Base-by-base conservation (phyloP, 1,140 invertebrate species). In the Aphelinus certus region DNA sequence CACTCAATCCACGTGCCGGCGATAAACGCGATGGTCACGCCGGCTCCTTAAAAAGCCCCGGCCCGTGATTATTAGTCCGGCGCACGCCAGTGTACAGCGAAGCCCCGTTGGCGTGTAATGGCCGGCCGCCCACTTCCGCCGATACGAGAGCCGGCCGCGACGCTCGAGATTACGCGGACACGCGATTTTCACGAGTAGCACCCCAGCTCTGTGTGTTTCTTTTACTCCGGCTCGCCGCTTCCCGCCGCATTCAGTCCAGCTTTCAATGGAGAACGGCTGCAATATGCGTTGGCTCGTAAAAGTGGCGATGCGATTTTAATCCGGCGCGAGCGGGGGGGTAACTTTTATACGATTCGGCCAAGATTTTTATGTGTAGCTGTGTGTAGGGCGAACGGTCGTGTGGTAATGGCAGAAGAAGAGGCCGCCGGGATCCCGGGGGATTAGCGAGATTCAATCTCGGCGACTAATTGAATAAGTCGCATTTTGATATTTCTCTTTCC, bases 1-100 rank as follows among this genome's bases (percentile, higher is more conserved):
- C 49, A 47, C 55, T 43, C 51, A 70, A 70, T 60, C 57, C 26
- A 26, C 26, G 26, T 26, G 26, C 26, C 5, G 26, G 7, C 56
- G 46, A 9, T 43, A 2, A 7, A 6, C 3, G 1, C 46, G 46
- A 70, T 61, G 57, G 56, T 61, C 47, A 51, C 48, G 57, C 57
- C 49, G 66, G 58, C n/a, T 26, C 46, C 51, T 62, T 47, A 62
- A 64, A 70, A 53, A 62, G n/a, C 9, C 9, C 9, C 51, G 9
- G 67, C 58, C n/a, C 53, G n/a, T 63, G 65, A 72, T 72, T 64
- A 72, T 72, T 72, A 65, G 62, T 51, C 47, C 46, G 9, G 7
- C 4, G 26, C 71, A 72, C 71, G 71, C 47, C 56, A 70, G 26
- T 43, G 6, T 9, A 47, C 49, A 10, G 3, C 49, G 2, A 10